phyloP scores from a whole-genome alignment of 2,113 vertebrate species.

The Pelecanoides urinatrix region DNA sequence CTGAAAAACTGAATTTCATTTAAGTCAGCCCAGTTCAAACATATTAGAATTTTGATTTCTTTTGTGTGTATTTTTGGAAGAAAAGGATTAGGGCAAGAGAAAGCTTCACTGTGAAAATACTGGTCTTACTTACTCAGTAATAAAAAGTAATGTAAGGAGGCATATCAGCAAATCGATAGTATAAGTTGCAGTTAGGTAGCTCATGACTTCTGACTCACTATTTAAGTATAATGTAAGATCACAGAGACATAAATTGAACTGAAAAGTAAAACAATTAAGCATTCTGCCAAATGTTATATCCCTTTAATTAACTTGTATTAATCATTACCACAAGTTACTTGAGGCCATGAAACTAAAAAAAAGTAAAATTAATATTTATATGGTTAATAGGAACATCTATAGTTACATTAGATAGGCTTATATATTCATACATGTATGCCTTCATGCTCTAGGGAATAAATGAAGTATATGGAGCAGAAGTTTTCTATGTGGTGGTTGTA shows the following conservation, averaged over 20 bases:
- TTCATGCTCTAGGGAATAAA: not conserved
- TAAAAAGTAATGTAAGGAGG: not conserved
- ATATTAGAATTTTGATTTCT: not conserved
- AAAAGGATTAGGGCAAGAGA: not conserved
- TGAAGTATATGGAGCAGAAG: not conserved
- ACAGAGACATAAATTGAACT: not conserved
- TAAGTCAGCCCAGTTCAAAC: not conserved
- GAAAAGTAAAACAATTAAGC: not conserved
- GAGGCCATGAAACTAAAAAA: not conserved
- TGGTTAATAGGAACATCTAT: not conserved
- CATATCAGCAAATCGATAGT: not conserved
- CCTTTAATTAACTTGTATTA: not conserved
- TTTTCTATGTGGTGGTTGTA: not conserved
- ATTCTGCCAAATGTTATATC: not conserved
- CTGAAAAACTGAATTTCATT: not conserved
- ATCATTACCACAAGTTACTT: not conserved
- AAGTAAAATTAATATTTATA: not conserved
- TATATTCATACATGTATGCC: not conserved
- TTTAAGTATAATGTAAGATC: not conserved
- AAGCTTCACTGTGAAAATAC: not conserved
- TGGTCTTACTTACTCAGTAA: not conserved
- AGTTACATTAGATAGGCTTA: not conserved
- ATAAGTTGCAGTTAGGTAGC: not conserved
- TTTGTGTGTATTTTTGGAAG: not conserved
- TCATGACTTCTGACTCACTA: not conserved